Evolutionary conservation across 2,797 vertebrate genomes (phyloP).

Genomic region (Choloepus didactylus): DNA sequence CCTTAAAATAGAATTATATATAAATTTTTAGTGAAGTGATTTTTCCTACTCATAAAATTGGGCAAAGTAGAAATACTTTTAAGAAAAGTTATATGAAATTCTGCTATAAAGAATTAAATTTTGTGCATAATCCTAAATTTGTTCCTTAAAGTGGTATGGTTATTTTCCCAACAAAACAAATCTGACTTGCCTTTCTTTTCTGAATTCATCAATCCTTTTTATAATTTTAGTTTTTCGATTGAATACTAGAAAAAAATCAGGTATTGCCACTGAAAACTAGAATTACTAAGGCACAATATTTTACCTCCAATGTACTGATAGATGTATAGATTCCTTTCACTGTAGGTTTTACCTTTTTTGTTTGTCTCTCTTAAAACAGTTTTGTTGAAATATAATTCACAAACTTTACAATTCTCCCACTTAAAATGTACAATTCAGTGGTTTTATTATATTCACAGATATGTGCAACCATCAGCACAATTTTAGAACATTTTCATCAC

Average conservation of each 20-base stretch:
- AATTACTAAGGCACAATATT: neutral
- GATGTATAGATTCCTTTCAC: too few species aligned
- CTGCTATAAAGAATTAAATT: constrained; percentile 18
- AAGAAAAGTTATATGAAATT: constrained; percentile 26
- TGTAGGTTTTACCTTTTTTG: too few species aligned
- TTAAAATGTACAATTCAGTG: too few species aligned
- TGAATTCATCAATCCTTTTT: neutral
- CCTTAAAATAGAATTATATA: neutral
- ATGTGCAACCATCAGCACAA: too few species aligned
- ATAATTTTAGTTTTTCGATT: neutral
- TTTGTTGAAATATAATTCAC: too few species aligned
- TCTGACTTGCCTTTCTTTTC: constrained; percentile 29
- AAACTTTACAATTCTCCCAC: too few species aligned
- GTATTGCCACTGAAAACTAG: neutral
- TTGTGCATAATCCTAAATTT: constrained; percentile 53
- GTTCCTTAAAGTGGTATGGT: neutral
- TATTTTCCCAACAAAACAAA: neutral
- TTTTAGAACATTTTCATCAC: too few species aligned
- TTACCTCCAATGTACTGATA: too few species aligned
- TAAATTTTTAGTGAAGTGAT: neutral
- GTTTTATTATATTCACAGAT: too few species aligned
- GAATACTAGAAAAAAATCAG: neutral
- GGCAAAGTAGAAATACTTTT: constrained; percentile 7
- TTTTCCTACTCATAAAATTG: constrained; percentile 32
- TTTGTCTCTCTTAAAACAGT: too few species aligned